Evolutionary conservation across 2,888 invertebrate genomes (phyloP).

Genomic region (Arrhopalites spinosus): DNA sequence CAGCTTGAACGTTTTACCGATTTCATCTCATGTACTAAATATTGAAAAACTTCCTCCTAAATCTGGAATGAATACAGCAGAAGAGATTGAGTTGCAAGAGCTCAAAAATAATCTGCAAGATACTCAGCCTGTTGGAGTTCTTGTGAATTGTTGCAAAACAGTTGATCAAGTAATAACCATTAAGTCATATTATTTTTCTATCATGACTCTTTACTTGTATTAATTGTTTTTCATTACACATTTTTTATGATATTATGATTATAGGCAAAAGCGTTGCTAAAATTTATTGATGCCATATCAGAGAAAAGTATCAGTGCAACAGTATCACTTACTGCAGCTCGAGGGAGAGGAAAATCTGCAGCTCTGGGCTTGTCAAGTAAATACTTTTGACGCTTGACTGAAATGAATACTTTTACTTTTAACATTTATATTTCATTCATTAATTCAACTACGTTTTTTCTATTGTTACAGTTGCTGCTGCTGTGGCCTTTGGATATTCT

Average conservation of each 20-base stretch:
- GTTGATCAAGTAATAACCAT: constrained; percentile 73
- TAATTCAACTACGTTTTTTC: no score
- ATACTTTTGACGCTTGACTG: no score
- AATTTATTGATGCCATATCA: constrained; percentile 92
- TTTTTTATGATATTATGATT: constrained; percentile 34
- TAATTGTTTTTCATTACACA: constrained; percentile 9
- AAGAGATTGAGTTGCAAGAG: constrained; percentile 70
- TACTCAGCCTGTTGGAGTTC: constrained; percentile 86
- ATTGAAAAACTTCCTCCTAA: constrained; percentile 71
- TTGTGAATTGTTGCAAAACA: constrained; percentile 88
- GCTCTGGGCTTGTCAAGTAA: constrained; percentile 90
- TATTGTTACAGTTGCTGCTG: no score
- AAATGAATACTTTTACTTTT: no score
- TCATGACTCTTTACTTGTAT: background rate
- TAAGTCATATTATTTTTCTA: background rate
- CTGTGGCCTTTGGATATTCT: constrained; percentile 82
- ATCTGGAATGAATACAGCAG: constrained; percentile 61
- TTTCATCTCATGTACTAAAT: constrained; percentile 74
- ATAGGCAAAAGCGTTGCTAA: constrained; percentile 84
- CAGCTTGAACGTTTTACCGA: constrained; percentile 85
- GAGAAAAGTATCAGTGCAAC: constrained; percentile 84
- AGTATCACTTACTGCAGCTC: constrained; percentile 91
- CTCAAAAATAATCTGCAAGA: constrained; percentile 83
- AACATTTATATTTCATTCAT: no score
- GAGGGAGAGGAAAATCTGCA: constrained; percentile 98